Evolutionary conservation across 2,113 vertebrate species (phyloP).

Genomic region (Aegithalos caudatus): DNA sequence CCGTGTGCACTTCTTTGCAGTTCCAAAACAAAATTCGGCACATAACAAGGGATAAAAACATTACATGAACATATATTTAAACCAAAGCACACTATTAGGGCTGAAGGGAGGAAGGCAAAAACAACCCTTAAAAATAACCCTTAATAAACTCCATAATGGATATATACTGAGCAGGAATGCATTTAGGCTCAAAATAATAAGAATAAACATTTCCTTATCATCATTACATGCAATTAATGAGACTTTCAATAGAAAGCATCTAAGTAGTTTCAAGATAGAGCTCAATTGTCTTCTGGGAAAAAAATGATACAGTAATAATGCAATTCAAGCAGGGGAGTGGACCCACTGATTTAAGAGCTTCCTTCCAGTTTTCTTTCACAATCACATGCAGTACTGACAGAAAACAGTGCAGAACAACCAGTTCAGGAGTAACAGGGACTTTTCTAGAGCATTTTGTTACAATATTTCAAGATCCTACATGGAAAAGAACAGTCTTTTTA

Average conservation of each 20-base stretch:
- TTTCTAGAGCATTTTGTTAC: not conserved
- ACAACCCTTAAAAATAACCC: not conserved
- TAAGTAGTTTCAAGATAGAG: not conserved
- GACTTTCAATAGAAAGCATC: not conserved
- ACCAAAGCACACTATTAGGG: not conserved
- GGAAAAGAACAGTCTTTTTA: not conserved
- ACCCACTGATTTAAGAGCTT: not conserved
- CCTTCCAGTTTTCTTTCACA: not conserved
- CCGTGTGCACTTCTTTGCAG: not conserved
- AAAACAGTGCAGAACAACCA: not conserved
- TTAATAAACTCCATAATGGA: not conserved
- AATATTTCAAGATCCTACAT: not conserved
- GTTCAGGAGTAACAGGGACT: not conserved
- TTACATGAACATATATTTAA: not conserved
- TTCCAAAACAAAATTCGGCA: not conserved
- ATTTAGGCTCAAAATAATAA: not conserved
- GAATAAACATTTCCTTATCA: not conserved
- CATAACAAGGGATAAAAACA: not conserved
- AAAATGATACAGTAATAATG: not conserved
- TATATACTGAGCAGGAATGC: not conserved
- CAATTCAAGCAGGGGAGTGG: not conserved
- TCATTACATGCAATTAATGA: not conserved
- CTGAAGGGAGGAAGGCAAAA: not conserved
- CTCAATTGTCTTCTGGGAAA: not conserved
- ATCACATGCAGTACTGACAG: not conserved